Percentiles rank a stretch among this genome's conserved stretches.
These are phyloP conservation scores for Pyrocoelia pectoralis DNA, from an alignment of 2,888 invertebrate species.

Conservation along the genomic window DNA sequence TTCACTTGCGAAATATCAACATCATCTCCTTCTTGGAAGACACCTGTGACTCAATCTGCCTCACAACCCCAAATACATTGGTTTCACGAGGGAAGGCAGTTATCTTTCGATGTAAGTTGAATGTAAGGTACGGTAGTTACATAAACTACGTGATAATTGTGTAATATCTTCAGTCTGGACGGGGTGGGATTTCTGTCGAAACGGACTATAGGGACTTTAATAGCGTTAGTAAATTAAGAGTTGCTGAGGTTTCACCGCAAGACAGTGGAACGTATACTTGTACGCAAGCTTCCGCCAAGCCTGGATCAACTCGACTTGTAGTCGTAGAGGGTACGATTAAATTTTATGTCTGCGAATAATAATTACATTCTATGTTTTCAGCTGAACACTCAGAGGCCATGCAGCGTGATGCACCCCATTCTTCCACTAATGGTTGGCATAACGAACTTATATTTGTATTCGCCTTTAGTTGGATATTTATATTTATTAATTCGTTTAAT, in stretches of 20 bases:
- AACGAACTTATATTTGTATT: background rate
- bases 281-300: slow-evolving; percentile 66
- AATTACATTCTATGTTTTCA: slow-evolving; percentile 49
- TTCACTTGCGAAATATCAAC: slow-evolving; percentile 65
- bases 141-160: slow-evolving; percentile 29
- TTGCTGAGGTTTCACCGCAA: slow-evolving; percentile 65
- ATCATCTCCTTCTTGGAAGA: slow-evolving; percentile 27
- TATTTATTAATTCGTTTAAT: background rate
- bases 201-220: slow-evolving; percentile 68
- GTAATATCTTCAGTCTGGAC: slow-evolving; percentile 55
- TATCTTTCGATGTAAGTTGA: slow-evolving; percentile 63
- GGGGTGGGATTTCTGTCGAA: slow-evolving; percentile 70
- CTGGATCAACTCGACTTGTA: slow-evolving; percentile 67
- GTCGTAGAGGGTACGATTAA: slow-evolving; percentile 68
- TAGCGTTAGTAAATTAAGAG: slow-evolving; percentile 67
- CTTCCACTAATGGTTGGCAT: slow-evolving; percentile 11
- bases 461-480: background rate
- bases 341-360: background rate
- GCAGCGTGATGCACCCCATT: slow-evolving; percentile 66
- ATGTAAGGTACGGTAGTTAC: slow-evolving; percentile 21
- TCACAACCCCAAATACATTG: slow-evolving; percentile 58
- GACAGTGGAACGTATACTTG: slow-evolving; percentile 73
- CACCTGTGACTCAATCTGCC: slow-evolving; percentile 28
- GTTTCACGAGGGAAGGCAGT: slow-evolving; percentile 65
- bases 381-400: slow-evolving; percentile 69